phyloP scores from a whole-genome alignment of 2,113 vertebrate genomes.

The Oostethus manadensis region DNA sequence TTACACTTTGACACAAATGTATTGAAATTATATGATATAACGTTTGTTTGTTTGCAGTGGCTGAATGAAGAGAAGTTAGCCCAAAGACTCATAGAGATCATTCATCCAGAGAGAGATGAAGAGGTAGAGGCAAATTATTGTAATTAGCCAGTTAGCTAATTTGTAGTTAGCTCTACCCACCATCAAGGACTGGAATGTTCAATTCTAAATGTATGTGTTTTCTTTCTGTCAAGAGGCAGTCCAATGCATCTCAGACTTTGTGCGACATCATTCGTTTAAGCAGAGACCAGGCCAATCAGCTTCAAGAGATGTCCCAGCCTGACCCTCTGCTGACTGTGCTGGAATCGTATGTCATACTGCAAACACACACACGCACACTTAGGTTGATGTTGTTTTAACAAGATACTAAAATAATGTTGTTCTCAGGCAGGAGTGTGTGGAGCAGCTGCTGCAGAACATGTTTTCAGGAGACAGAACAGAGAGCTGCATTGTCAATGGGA shows the following conservation, averaged over 20 bases:
- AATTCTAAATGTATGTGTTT: not conserved
- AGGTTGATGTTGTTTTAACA: not conserved
- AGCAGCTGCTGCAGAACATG: constrained; percentile 90
- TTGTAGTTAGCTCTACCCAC: not conserved
- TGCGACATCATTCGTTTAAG: constrained; percentile 91
- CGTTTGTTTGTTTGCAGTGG: constrained; percentile 75
- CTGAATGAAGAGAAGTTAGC: constrained; percentile 86
- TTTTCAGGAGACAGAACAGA: constrained; percentile 83
- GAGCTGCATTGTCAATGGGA: constrained; percentile 87
- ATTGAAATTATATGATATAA: not conserved
- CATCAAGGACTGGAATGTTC: not conserved
- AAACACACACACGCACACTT: not conserved
- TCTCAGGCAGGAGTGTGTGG: constrained; percentile 87
- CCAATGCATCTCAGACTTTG: constrained; percentile 92
- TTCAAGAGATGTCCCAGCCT: constrained; percentile 81
- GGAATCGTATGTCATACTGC: constrained; percentile 82
- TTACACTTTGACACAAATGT: not conserved
- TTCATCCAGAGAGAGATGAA: constrained; percentile 86
- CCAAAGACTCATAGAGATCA: constrained; percentile 88
- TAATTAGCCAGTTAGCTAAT: not conserved
- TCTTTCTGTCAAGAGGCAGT: constrained; percentile 78
- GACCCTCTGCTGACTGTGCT: constrained; percentile 86
- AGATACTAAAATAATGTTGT: not conserved
- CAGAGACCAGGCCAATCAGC: constrained; percentile 88
- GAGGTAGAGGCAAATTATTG: constrained; percentile 73